phyloP scores from a whole-genome alignment of 2,797 vertebrate species.

The Sebastes oblongus region DNA sequence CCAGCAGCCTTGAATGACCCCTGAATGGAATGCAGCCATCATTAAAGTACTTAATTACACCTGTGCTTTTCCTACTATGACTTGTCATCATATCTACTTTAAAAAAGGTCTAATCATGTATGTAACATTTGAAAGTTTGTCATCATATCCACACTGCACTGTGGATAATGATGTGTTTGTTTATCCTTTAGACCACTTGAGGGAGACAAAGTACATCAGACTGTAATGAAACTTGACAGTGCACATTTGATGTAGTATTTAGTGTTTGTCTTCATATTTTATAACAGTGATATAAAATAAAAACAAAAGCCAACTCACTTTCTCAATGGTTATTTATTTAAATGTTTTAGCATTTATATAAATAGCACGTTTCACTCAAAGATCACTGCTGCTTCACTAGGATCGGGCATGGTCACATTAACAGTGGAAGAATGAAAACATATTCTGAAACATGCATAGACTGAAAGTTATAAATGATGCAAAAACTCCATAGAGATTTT shows the following conservation, averaged over 20 bases:
- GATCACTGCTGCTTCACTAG: not conserved
- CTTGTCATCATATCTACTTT: not conserved
- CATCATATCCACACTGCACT: not conserved
- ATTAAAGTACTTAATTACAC: not conserved
- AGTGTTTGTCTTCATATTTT: not conserved
- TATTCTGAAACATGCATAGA: not conserved
- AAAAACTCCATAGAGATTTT: not conserved
- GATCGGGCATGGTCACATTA: not conserved
- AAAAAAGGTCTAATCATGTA: not conserved
- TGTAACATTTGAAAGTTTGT: not conserved
- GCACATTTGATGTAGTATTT: not conserved
- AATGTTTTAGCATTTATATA: not conserved
- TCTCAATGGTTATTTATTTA: not conserved
- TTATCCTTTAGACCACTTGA: constrained; percentile 48
- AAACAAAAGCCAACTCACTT: not conserved
- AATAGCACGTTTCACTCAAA: not conserved
- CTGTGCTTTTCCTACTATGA: not conserved
- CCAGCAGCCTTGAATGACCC: not conserved
- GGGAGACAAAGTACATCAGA: constrained; percentile 73
- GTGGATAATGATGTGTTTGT: not conserved
- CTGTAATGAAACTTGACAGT: not conserved
- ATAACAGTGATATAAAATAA: not conserved
- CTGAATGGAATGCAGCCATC: not conserved
- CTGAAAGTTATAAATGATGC: not conserved
- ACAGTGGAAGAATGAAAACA: not conserved